Base-by-base conservation (phyloP, 2,113 vertebrate species). In the Gnathonemus echidnorhynchus region DNA sequence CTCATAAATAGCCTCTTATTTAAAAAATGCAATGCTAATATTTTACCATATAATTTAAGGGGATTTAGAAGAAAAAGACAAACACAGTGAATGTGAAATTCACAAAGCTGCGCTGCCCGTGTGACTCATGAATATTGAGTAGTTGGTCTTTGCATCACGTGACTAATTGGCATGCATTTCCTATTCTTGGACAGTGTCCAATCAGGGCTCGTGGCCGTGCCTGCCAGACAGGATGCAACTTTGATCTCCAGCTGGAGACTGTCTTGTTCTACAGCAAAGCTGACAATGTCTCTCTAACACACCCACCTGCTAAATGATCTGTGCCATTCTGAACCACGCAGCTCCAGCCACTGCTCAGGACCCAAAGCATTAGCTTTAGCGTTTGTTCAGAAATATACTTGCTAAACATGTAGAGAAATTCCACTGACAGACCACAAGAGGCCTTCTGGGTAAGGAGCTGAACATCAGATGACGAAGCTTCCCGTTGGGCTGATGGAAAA, bases 231-330 rank as follows among this genome's bases (percentile, higher is more conserved):
- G 85, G 39, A 87, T 53, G 46, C 15, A 87, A 53, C n/a, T 85
- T 85, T 85, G 85, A 52, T 49, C 27, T 52, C 49, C 85, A 31
- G 13, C 85, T 50, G 46, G 46, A 52, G 85, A 87, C 85, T 10
- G 24, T 87, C 49, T 50, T 87, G 85, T 87, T 53, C 11, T 31
- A 87, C 46, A 52, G 48, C 85, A 87, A 31, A 48, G 39, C 83
- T 85, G 83, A 85, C 83, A 85, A 46, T 48, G 39, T 45, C 83
- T 45, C 85, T 87, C 27, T 87, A 46, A 27, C n/a, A 87, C 46
- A 87, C 85, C 48, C 85, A 87, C 85, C 46, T 87, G 83, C 45
- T 42, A 46, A 49, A 45, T 86, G 83, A 86, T 24, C 83, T 42
- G 24, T 42, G 83, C 17, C 19, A 24, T 48, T 85, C 83, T 21